These are phyloP conservation scores for Clinocottus analis DNA, from an alignment of 2,113 vertebrate species.

Conservation along the genomic window DNA sequence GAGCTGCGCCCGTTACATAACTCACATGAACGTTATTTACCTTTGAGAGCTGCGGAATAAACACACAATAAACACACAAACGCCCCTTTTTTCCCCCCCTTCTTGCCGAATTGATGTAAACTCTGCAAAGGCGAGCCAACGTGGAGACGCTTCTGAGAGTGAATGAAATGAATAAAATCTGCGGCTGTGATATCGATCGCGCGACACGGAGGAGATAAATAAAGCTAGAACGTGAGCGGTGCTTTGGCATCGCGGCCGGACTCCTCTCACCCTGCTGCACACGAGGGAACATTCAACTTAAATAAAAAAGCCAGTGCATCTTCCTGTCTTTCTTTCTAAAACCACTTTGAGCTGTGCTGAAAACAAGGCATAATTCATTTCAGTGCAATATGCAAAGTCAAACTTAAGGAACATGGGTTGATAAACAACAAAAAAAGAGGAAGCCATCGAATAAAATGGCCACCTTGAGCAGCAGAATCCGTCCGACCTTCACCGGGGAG, in stretches of 20 bases:
- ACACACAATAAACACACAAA: constrained; percentile 11
- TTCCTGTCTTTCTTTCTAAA: neutral
- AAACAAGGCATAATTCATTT: constrained; percentile 65
- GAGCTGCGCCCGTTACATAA: constrained; percentile 61
- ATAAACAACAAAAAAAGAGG: constrained; percentile 41
- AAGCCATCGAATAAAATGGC: constrained; percentile 39
- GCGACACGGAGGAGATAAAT: constrained; percentile 32
- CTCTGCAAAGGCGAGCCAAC: constrained; percentile 3
- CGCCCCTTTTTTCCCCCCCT: neutral
- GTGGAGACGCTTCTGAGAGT: constrained; percentile 46
- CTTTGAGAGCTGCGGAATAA: no score
- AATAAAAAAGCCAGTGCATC: neutral
- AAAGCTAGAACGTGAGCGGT: constrained; percentile 52
- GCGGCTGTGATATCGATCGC: constrained; percentile 12
- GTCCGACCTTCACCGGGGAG: constrained; percentile 21
- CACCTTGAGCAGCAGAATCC: constrained; percentile 42
- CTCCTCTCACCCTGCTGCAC: constrained; percentile 3
- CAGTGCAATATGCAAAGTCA: constrained; percentile 66
- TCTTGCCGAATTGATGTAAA: neutral
- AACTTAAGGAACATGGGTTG: constrained; percentile 68
- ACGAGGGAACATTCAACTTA: neutral
- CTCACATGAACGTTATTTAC: constrained; percentile 15
- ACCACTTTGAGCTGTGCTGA: constrained; percentile 21
- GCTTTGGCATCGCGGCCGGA: constrained; percentile 64
- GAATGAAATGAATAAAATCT: neutral